Evolutionary conservation across 2,888 invertebrate species (phyloP), one percentile per base, ranked within the genome.

Genomic region (Abrostola triplasia): DNA sequence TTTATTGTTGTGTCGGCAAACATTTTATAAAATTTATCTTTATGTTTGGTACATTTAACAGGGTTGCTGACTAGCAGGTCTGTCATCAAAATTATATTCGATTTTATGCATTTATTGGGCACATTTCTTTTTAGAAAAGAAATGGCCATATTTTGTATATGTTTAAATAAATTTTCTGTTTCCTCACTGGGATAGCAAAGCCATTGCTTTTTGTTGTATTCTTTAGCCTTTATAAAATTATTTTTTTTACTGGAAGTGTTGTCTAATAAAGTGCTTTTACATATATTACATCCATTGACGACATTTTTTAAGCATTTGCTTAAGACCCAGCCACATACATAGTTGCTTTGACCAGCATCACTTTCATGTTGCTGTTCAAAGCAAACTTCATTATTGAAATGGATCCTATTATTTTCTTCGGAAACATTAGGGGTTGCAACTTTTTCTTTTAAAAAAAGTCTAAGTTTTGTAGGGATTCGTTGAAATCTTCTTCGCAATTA

Each of bases 331-430:
- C 56, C 65, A 57, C 50, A 64, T 12, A 64, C 58, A 44, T 57
- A 67, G 37, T 53, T 67, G 38, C 64, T 51, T 49, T 64, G 64
- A 35, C 64, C 64, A 36, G 59, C 44, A 47, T 64, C 59, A n/a
- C 13, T 41, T 41, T 49, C 53, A 38, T 13, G 10, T 36, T 36
- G 24, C 12, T 52, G 35, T 5, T 35, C 50, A 40, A 64, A 37
- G 8, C 12, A 13, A 24, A 42, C 41, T 49, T 59, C 59, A n/a
- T 59, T 42, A 12, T 53, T 41, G 6, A 59, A 50, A 61, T 61
- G 7, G 36, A 53, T 55, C 11, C 12, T 59, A 5, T 53, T 37
- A 35, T 49, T 44, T 48, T 61, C 61, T 56, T 55, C 40, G 35
- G 59, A 36, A 64, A 44, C 49, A 59, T 54, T 13, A 54, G 53